A percentile compares a stretch with the other conserved stretches of the same genome.
Evolutionary conservation across 2,888 invertebrate species (phyloP).

Genomic region (Schrankia costaestrigalis): DNA sequence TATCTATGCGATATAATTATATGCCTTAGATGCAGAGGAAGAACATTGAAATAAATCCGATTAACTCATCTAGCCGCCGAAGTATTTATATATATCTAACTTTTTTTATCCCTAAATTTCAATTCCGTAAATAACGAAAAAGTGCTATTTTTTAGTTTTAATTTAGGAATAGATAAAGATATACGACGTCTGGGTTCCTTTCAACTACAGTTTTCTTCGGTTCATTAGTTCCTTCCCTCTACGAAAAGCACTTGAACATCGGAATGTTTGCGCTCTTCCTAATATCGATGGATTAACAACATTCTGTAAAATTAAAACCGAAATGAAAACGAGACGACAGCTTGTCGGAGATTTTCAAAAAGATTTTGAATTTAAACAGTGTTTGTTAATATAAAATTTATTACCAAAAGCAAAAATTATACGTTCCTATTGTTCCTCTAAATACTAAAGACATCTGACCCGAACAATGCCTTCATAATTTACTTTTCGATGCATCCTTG

Average conservation of each 20-base stretch:
- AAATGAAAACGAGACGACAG: conserved; percentile 48
- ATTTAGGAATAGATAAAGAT: too few relatives aligned
- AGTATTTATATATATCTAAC: too few relatives aligned
- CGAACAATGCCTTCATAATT: conserved; percentile 77
- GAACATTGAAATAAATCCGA: too few relatives aligned
- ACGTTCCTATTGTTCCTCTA: conserved; percentile 71
- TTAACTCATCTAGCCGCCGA: too few relatives aligned
- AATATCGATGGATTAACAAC: conserved; percentile 75
- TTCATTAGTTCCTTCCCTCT: conserved; percentile 62
- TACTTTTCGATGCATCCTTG: conserved; percentile 74
- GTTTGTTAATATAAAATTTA: conserved; percentile 72
- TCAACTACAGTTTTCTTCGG: conserved; percentile 45
- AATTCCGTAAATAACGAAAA: too few relatives aligned
- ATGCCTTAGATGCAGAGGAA: too few relatives aligned
- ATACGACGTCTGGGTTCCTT: too few relatives aligned
- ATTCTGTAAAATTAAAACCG: conserved; percentile 68
- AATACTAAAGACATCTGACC: conserved; percentile 64
- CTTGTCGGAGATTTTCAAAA: conserved; percentile 31
- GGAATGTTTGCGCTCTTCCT: conserved; percentile 59
- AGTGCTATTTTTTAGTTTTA: too few relatives aligned
- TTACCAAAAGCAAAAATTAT: conserved; percentile 67
- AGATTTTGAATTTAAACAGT: conserved; percentile 28
- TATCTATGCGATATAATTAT: too few relatives aligned
- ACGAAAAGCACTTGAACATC: conserved; percentile 43
- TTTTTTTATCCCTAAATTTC: too few relatives aligned